Percentiles rank a stretch among this genome's conserved stretches.
Conservation (phyloP, 2,797 vertebrate species). For the Erithacus rubecula region DNA sequence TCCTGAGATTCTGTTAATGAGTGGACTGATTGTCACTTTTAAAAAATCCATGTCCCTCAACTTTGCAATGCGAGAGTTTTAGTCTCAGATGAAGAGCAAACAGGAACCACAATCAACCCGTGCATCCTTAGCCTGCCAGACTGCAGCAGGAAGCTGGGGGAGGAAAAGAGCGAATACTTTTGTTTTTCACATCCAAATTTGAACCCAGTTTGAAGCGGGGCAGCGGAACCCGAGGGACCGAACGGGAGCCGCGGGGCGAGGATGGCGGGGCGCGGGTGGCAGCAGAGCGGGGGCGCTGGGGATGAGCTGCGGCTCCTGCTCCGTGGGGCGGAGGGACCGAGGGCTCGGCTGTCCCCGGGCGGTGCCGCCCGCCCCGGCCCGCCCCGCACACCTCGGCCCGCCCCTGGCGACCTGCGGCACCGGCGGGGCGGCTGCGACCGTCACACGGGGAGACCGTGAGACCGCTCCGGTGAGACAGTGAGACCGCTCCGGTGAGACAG, state of each 20-base stretch:
- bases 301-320: no score
- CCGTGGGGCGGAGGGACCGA: background rate
- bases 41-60: rapidly evolving
- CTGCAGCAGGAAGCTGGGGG: background rate
- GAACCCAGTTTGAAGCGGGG: background rate
- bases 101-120: rapidly evolving
- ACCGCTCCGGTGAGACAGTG: background rate
- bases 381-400: background rate
- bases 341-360: background rate
- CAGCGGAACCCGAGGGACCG: background rate
- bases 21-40: no score
- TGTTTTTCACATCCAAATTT: rapidly evolving
- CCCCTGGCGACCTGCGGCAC: background rate
- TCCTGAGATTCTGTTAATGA: background rate
- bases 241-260: rapidly evolving
- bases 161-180: rapidly evolving
- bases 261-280: background rate
- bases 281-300: background rate
- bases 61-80: background rate
- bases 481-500: no score
- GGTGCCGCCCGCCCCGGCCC: background rate
- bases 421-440: background rate
- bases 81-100: background rate
- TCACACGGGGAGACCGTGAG: no score
- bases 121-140: background rate